Percentiles rank a stretch among this genome's conserved stretches.
Conservation (phyloP, 1,140 invertebrate genomes). For the Drosophila littoralis region DNA sequence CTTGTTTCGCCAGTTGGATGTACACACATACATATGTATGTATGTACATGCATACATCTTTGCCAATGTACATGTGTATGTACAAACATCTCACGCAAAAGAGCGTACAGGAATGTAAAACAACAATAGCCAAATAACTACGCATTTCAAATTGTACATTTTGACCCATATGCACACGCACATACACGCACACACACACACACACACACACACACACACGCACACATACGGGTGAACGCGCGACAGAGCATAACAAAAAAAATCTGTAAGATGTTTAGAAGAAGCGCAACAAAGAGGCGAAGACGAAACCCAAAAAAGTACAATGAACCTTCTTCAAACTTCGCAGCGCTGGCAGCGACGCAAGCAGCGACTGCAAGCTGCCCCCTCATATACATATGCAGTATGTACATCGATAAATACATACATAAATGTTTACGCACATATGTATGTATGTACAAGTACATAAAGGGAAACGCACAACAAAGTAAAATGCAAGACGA, state of each 20-base stretch:
- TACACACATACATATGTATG: background rate
- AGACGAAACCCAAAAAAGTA: conserved; percentile 66
- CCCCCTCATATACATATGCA: conserved; percentile 3
- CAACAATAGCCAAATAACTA: conserved; percentile 14
- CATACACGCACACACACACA: conserved; percentile 6
- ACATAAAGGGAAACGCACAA: conserved; percentile 42
- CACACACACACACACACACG: background rate
- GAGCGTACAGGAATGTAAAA: background rate
- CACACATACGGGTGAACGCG: conserved; percentile 5
- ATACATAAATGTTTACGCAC: conserved; percentile 4
- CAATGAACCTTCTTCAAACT: conserved; percentile 67
- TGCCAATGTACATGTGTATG: background rate
- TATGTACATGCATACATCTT: conserved; percentile 1
- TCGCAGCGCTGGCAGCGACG: conserved; percentile 35
- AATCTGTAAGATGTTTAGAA: conserved; percentile 34
- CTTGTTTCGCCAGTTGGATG: conserved; percentile 31
- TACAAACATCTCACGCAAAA: conserved; percentile 7
- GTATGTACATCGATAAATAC: background rate
- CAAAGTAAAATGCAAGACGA: conserved; percentile 64
- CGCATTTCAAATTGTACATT: conserved; percentile 58
- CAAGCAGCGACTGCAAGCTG: conserved; percentile 27
- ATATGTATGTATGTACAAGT: background rate
- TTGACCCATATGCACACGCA: conserved; percentile 55
- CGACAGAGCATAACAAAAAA: conserved; percentile 27
- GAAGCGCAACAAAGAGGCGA: conserved; percentile 42